These are phyloP conservation scores for Tauraco hartlaubi DNA, from an alignment of 2,797 vertebrate species.

Conservation along the genomic window DNA sequence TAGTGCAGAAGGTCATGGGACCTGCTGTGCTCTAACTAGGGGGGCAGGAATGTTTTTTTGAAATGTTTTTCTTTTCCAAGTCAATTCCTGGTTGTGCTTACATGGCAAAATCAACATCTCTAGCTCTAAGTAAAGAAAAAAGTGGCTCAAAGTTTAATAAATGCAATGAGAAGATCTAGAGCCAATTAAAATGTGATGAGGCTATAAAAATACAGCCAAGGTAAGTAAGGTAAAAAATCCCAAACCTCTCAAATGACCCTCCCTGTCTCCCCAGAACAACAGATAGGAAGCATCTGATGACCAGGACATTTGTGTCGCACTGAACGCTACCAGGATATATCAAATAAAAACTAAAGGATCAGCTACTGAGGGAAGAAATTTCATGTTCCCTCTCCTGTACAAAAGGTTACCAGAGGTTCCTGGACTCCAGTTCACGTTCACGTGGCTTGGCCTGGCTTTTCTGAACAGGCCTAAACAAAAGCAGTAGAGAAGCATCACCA, in stretches of 20 bases:
- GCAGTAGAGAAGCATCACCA: background rate
- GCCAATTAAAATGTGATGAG: background rate
- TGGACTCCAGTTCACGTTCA: background rate
- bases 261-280: background rate
- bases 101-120: background rate
- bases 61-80: background rate
- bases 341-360: background rate
- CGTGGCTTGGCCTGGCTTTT: background rate
- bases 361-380: background rate
- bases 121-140: background rate
- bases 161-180: background rate
- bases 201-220: constrained; percentile 13
- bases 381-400: background rate
- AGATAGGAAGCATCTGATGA: background rate
- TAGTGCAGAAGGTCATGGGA: background rate
- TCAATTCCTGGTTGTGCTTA: background rate
- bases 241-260: background rate
- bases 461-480: background rate
- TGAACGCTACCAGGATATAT: background rate
- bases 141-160: background rate
- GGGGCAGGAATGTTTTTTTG: background rate
- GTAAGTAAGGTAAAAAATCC: background rate
- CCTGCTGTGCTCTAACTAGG: background rate
- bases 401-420: background rate
- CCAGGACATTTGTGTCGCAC: background rate